Conservation (phyloP, 2,888 invertebrate genomes). For the Xanthorhoe designata region DNA sequence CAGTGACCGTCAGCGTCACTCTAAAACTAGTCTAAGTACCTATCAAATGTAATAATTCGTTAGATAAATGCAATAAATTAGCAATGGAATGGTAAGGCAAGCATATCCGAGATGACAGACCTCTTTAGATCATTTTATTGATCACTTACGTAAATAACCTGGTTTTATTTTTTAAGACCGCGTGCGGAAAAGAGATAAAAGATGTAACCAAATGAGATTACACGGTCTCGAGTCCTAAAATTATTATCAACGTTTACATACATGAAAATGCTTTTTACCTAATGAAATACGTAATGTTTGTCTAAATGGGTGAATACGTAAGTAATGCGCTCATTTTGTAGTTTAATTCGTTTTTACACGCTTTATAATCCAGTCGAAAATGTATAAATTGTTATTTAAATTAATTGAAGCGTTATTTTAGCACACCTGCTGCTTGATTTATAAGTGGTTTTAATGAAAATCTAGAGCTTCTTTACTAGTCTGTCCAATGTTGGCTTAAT, state of each 20-base stretch:
- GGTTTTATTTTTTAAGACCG: background rate
- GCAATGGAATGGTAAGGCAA: too few species aligned
- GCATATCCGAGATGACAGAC: too few species aligned
- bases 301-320: constrained; percentile 8
- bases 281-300: constrained; percentile 30
- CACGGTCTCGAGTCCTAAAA: constrained; percentile 19
- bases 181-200: constrained; percentile 15
- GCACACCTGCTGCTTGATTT: constrained; percentile 4
- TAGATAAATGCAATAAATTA: too few species aligned
- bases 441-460: constrained; percentile 2
- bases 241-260: constrained; percentile 23
- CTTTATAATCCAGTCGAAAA: constrained; percentile 16
- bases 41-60: too few species aligned
- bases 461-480: background rate
- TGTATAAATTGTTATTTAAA: constrained; percentile 10
- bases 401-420: constrained; percentile 10
- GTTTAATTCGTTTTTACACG: constrained; percentile 20
- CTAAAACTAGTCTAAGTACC: too few species aligned
- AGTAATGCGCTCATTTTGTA: constrained; percentile 18
- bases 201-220: constrained; percentile 25
- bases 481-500: background rate
- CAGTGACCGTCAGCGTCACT: too few species aligned
- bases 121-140: constrained; percentile 1
- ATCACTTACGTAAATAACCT: constrained; percentile 17
- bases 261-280: constrained; percentile 35